phyloP scores from a whole-genome alignment of 1,140 invertebrate genomes.

The Physella acuta region DNA sequence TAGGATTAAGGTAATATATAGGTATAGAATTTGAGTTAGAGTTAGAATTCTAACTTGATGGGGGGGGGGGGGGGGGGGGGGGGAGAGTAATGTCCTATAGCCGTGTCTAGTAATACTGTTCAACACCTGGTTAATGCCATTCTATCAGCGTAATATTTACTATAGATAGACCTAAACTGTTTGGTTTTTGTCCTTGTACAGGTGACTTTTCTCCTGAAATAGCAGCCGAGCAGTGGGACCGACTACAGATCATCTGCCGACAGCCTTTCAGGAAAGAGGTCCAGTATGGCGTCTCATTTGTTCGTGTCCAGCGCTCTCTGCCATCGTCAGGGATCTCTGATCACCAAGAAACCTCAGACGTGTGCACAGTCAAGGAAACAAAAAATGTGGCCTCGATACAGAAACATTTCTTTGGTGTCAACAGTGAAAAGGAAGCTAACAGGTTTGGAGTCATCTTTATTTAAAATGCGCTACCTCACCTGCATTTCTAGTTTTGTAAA shows the following conservation, averaged over 20 bases:
- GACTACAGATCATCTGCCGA: conserved; percentile 47
- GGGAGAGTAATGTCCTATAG: too few species aligned
- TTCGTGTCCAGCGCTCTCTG: conserved; percentile 37
- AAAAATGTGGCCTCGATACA: background rate
- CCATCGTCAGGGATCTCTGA: too few species aligned
- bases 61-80: too few species aligned
- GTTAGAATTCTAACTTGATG: too few species aligned
- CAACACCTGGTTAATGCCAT: background rate
- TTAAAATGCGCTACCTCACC: background rate
- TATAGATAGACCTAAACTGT: background rate
- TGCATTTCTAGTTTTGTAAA: background rate
- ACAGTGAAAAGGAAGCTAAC: background rate
- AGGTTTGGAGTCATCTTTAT: background rate
- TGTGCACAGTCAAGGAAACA: background rate
- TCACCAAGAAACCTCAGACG: too few species aligned
- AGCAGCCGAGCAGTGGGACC: conserved; percentile 44
- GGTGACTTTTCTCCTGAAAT: conserved; percentile 44
- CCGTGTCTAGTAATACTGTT: background rate
- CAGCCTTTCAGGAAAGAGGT: conserved; percentile 47
- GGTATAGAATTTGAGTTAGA: too few species aligned
- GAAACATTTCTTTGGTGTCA: conserved; percentile 17
- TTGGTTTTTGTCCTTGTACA: conserved; percentile 27
- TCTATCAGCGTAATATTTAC: background rate
- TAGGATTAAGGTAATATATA: too few species aligned
- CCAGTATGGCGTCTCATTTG: conserved; percentile 53